Evolutionary conservation across 2,888 invertebrate genomes (phyloP).

Genomic region (Campoplex nolae): DNA sequence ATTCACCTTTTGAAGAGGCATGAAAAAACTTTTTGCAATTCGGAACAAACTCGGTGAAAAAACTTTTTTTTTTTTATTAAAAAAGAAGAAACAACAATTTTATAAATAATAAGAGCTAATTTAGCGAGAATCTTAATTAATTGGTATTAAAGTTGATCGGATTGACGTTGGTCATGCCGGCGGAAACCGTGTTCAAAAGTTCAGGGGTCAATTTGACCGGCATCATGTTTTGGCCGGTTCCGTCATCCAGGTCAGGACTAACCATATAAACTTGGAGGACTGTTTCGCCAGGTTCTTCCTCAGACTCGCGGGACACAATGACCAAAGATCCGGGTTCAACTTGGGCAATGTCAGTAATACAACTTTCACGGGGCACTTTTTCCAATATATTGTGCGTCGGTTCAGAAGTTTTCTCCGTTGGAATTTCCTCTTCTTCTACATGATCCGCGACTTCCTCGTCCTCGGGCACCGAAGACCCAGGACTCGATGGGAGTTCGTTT

Average conservation of each 20-base stretch:
- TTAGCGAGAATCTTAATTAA: slow-evolving; percentile 15
- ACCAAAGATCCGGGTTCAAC: slow-evolving; percentile 86
- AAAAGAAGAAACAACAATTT: slow-evolving; percentile 3
- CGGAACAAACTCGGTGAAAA: neutral
- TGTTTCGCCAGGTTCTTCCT: slow-evolving; percentile 83
- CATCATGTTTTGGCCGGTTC: slow-evolving; percentile 76
- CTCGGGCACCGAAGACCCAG: neutral
- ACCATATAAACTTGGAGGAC: slow-evolving; percentile 86
- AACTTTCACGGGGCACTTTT: slow-evolving; percentile 42
- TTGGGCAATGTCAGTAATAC: slow-evolving; percentile 76
- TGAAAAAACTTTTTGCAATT: neutral
- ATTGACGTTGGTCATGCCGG: slow-evolving; percentile 70
- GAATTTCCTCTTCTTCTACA: neutral
- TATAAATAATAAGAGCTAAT: slow-evolving; percentile 25
- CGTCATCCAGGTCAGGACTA: slow-evolving; percentile 78
- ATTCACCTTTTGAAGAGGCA: no score
- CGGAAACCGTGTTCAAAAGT: slow-evolving; percentile 80
- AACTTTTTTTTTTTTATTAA: neutral
- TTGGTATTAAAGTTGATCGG: slow-evolving; percentile 66
- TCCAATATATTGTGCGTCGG: neutral
- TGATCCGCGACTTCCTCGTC: neutral
- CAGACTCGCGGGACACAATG: slow-evolving; percentile 84
- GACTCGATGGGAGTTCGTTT: slow-evolving; percentile 28
- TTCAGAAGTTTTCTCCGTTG: slow-evolving; percentile 21
- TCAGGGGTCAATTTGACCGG: slow-evolving; percentile 81